Evolutionary conservation across 2,888 invertebrate genomes (phyloP), one percentile per base, ranked within the genome.

Genomic region (Leptopterna dolabrata): DNA sequence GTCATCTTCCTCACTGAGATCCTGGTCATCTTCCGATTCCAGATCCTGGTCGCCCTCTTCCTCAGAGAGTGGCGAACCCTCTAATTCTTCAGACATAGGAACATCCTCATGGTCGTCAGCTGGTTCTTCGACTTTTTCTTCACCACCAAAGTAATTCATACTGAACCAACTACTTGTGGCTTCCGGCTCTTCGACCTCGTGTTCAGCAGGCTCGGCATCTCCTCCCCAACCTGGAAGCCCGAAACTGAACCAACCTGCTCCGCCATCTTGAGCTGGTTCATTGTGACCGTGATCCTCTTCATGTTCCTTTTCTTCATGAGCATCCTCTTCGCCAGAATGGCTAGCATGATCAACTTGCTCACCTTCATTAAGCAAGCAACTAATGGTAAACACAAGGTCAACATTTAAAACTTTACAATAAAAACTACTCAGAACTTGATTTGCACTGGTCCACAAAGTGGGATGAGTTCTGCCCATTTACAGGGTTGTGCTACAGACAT

Each of bases 101-200:
- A 24, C 92, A 19, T 90, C 89, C 19, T 91, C 90, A 51, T 91
- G 91, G 55, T 92, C 93, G 89, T 93, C 94, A 85, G 93, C 92
- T 90, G 92, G 92, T 70, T 92, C 91, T 63, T 51, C 83, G 7
- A 13, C 43, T 41, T 76, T 73, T n/a, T 45, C 70, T 0, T 86
- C 86, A 36, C 87, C 82, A n/a, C 85, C 76, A 71, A 85, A 87
- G 63, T 85, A 89, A 84, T 80, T 45, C 83, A 86, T 24, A 29
- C 82, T 81, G 63, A 87, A 87, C 87, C 87, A 87, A 19, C 73
- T 76, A 27, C 70, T 70, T 0, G 76, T 70, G 0, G 16, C 80
- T 70, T 71, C 70, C 2, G 81, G 73, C 45, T 85, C 86, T 43
- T 36, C 63, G 16, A 36, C 83, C 84, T 76, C 87, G 36, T 63